phyloP scores from a whole-genome alignment of 2,113 vertebrate species.

The Bos javanicus region DNA sequence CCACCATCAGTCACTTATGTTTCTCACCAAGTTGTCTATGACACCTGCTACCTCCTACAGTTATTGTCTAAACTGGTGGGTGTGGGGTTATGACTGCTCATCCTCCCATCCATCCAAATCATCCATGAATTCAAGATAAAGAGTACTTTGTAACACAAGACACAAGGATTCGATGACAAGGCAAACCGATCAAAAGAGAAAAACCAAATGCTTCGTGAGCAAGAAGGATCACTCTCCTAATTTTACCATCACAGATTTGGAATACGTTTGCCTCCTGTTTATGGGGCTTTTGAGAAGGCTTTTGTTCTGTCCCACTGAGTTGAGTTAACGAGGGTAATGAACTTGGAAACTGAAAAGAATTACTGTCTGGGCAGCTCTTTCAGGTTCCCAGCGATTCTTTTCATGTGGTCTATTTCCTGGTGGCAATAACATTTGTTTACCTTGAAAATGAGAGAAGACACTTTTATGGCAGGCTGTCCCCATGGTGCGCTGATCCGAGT shows the following conservation, averaged over 20 bases:
- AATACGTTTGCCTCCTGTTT: rapidly evolving
- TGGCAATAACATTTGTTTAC: slow-evolving; percentile 40
- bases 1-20: not conserved
- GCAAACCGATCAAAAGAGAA: not conserved
- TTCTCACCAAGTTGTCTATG: not conserved
- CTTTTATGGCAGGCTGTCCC: slow-evolving; percentile 76
- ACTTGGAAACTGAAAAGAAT: slow-evolving; percentile 8
- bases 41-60: not conserved
- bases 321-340: not conserved
- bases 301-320: not conserved
- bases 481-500: not conserved
- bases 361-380: not conserved
- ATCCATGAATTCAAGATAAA: not conserved
- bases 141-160: not conserved
- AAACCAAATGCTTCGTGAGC: rapidly evolving
- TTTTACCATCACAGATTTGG: not conserved
- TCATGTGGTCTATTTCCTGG: slow-evolving; percentile 33
- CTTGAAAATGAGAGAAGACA: slow-evolving; percentile 78
- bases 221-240: not conserved
- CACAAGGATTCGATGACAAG: rapidly evolving
- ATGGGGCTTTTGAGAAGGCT: not conserved
- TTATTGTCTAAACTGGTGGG: too few relatives aligned
- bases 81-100: rapidly evolving
- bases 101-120: rapidly evolving
- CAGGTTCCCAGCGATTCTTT: slow-evolving; percentile 28